A percentile compares a stretch with the other conserved stretches of the same genome.
These are phyloP conservation scores for Elaeidobius kamerunicus DNA, from an alignment of 2,888 invertebrate species.

Conservation along the genomic window DNA sequence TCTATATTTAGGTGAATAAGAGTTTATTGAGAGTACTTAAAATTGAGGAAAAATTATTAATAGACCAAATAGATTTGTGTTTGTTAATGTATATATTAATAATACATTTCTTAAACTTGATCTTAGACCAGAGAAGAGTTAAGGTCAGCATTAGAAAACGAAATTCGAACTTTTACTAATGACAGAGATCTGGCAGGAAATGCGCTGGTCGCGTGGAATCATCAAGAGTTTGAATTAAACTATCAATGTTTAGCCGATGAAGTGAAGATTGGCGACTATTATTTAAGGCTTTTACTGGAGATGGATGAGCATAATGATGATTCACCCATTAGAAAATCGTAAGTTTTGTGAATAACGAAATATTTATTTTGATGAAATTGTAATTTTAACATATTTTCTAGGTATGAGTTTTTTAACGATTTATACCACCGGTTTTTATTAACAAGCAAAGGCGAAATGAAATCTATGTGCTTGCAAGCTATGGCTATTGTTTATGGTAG, in stretches of 20 bases:
- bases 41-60: too few species aligned
- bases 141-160: slow-evolving; percentile 86
- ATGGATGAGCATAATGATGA: slow-evolving; percentile 77
- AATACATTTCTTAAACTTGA: too few species aligned
- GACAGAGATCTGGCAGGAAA: slow-evolving; percentile 87
- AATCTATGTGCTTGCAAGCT: slow-evolving; percentile 96
- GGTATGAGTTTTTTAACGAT: slow-evolving; percentile 96
- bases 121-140: slow-evolving; percentile 90
- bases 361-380: neutral
- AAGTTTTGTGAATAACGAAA: slow-evolving; percentile 49
- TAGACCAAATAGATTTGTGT: neutral
- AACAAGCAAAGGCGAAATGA: slow-evolving; percentile 90
- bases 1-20: too few species aligned
- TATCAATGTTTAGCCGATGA: slow-evolving; percentile 95
- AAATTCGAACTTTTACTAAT: slow-evolving; percentile 82
- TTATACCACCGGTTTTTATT: slow-evolving; percentile 96
- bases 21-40: too few species aligned
- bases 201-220: slow-evolving; percentile 92
- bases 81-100: neutral
- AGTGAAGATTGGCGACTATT: slow-evolving; percentile 98
- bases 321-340: slow-evolving; percentile 88
- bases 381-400: too few species aligned
- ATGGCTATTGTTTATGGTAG: slow-evolving; percentile 97
- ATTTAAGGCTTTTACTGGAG: slow-evolving; percentile 88
- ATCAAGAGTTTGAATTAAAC: slow-evolving; percentile 92